These are phyloP conservation scores for Otus sunia DNA, from an alignment of 2,113 vertebrate species.

Conservation along the genomic window DNA sequence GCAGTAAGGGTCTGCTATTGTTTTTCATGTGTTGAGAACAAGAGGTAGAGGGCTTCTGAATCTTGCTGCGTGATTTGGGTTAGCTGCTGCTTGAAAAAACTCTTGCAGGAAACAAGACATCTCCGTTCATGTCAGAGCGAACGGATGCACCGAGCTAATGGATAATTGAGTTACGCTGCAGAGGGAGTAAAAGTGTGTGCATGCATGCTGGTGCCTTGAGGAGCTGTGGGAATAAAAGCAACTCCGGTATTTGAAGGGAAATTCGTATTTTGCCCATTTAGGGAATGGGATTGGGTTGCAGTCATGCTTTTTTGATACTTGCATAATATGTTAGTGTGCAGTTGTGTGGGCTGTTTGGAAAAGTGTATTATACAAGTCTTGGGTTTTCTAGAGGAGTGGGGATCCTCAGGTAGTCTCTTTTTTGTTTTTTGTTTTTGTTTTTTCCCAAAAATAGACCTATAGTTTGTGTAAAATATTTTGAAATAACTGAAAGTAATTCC, in stretches of 20 bases:
- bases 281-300: neutral
- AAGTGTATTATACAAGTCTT: neutral
- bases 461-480: neutral
- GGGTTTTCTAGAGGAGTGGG: neutral
- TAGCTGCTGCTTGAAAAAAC: neutral
- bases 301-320: neutral
- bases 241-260: neutral
- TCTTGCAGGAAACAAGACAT: neutral
- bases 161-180: neutral
- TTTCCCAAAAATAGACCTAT: neutral
- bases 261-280: neutral
- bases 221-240: neutral
- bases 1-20: neutral
- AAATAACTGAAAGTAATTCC: neutral
- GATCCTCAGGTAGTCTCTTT: neutral
- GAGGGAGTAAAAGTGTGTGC: neutral
- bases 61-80: neutral
- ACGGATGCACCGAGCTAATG: neutral
- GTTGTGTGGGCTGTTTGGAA: neutral
- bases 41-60: neutral
- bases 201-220: neutral
- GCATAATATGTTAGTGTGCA: neutral
- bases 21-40: neutral
- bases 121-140: neutral
- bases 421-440: no score